Percentiles rank a stretch among this genome's conserved stretches.
Evolutionary conservation across 2,888 invertebrate species (phyloP).

Genomic region (Papilio protenor): DNA sequence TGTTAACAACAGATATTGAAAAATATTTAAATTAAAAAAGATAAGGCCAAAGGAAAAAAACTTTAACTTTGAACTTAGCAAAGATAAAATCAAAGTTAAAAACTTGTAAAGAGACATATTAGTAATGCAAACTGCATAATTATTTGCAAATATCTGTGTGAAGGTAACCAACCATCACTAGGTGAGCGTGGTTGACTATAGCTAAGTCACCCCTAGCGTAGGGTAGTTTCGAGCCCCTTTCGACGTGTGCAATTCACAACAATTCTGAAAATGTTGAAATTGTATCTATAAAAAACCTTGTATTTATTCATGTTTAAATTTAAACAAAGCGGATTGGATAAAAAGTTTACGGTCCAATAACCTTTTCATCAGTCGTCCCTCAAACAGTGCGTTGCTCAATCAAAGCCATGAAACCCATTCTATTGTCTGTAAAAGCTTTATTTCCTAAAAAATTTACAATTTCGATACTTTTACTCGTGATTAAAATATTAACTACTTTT

Average conservation of each 20-base stretch:
- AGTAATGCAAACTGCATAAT: no score
- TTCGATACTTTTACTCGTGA: neutral
- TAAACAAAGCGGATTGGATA: neutral
- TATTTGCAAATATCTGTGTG: no score
- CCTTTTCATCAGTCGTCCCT: slow-evolving; percentile 23
- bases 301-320: slow-evolving; percentile 1
- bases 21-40: neutral
- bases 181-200: no score
- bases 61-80: neutral
- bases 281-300: neutral
- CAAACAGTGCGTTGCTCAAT: slow-evolving; percentile 19
- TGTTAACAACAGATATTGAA: neutral
- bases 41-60: neutral
- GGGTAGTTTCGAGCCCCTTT: neutral
- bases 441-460: neutral
- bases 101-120: no score
- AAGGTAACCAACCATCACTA: no score
- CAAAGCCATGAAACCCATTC: slow-evolving; percentile 11
- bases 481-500: neutral
- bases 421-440: slow-evolving; percentile 18
- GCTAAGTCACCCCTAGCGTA: neutral
- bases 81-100: no score
- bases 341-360: slow-evolving; percentile 12
- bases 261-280: neutral
- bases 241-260: neutral